Percentiles rank a stretch among this genome's conserved stretches.
Conservation (phyloP, 2,797 vertebrate genomes). For the Paguma larvata region DNA sequence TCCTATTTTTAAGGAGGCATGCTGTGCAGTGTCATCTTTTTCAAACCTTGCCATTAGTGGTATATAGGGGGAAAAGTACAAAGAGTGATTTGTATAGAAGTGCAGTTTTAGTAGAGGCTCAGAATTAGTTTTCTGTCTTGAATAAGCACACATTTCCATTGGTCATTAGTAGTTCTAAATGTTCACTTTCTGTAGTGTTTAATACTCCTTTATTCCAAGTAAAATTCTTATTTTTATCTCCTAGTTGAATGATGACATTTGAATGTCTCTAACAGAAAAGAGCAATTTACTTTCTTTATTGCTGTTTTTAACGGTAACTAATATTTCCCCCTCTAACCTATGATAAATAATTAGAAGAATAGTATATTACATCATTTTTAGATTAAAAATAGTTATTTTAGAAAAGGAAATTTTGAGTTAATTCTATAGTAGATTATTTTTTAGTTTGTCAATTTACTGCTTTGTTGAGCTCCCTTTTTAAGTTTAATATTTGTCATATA, state of each 20-base stretch:
- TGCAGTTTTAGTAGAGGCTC: not conserved
- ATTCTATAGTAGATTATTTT: not conserved
- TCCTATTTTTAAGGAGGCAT: not conserved
- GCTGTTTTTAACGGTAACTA: not conserved
- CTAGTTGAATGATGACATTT: slow-evolving; percentile 16
- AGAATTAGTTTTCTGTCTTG: slow-evolving; percentile 52
- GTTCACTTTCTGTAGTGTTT: slow-evolving; percentile 28
- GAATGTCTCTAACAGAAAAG: slow-evolving; percentile 45
- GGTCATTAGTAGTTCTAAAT: not conserved
- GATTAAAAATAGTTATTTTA: slow-evolving; percentile 35
- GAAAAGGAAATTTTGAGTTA: slow-evolving; percentile 35
- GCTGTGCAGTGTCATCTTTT: not conserved
- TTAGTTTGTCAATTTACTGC: not conserved
- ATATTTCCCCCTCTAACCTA: not conserved
- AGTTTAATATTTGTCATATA: slow-evolving; percentile 10
- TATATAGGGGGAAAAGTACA: not conserved
- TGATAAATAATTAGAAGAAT: slow-evolving; percentile 3
- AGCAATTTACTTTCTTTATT: slow-evolving; percentile 25
- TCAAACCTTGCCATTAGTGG: not conserved
- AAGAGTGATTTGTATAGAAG: not conserved
- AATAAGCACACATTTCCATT: not conserved
- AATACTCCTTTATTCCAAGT: slow-evolving; percentile 31
- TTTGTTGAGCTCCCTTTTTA: not conserved
- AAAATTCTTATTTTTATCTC: slow-evolving; percentile 54
- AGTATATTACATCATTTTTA: not conserved